Conservation (phyloP, 2,113 vertebrate species). For the Synodontis membranacea region DNA sequence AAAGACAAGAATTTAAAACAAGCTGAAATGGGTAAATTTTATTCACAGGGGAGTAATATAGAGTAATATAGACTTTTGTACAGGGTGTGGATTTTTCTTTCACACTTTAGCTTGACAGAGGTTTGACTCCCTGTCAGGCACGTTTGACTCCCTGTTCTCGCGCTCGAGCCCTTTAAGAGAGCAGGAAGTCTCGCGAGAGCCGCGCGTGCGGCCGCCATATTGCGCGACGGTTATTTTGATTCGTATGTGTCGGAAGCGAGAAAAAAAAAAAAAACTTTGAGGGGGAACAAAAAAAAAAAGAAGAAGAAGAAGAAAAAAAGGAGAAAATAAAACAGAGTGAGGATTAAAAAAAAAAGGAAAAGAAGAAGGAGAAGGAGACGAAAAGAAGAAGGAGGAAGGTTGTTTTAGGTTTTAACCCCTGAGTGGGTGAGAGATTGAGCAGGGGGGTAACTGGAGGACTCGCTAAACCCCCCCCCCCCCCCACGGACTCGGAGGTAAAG, state of each 20-base stretch:
- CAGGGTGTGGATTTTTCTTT: too few species aligned
- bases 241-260: constrained; percentile 78
- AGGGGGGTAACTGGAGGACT: constrained; percentile 48
- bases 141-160: constrained; percentile 16
- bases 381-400: constrained; percentile 66
- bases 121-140: too few species aligned
- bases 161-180: constrained; percentile 20
- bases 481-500: constrained; percentile 18
- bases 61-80: too few species aligned
- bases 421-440: constrained; percentile 59
- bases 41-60: too few species aligned
- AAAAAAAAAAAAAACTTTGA: constrained; percentile 47
- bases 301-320: constrained; percentile 62
- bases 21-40: too few species aligned
- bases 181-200: constrained; percentile 80
- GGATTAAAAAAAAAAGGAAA: constrained; percentile 68
- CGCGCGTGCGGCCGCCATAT: constrained; percentile 83
- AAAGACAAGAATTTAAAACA: too few species aligned
- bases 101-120: too few species aligned
- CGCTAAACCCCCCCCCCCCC: constrained; percentile 51
- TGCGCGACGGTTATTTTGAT: constrained; percentile 90
- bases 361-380: constrained; percentile 34
- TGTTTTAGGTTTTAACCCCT: too few species aligned
- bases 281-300: constrained; percentile 61
- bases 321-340: constrained; percentile 36